Base-by-base conservation (phyloP, 2,113 vertebrate species). In the Maccullochella peelii region DNA sequence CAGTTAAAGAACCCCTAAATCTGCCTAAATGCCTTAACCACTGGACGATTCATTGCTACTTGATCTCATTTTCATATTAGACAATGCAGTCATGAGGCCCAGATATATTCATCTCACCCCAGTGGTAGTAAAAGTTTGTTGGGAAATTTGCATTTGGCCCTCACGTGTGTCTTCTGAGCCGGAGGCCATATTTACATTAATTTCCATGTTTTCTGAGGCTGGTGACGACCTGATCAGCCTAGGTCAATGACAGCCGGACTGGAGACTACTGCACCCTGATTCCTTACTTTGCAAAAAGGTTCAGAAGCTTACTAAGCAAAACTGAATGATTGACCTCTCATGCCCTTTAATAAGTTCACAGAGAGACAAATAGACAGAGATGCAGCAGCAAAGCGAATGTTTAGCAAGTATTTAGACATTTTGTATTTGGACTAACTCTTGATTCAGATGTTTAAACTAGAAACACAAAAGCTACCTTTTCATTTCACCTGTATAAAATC, bases 151-250 rank as follows among this genome's bases (percentile, higher is more conserved):
- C 89, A 92, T 95, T 83, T 84, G 80, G 89, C 44, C 33, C 70
- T 57, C 73, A 77, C 18, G 62, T 85, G 71, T 84, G 83, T 90
- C 68, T 86, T 85, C 82, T 71, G 70, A 79, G 80, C 81, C 81
- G 83, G 77, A 92, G 73, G 72, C 66, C 50, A 88, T 71, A 90
- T 95, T 94, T 95, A 77, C 92, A 94, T 94, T 54, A 9, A 91
- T 95, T 94, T 94, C 71, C 92, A 91, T 94, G 75, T 87, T 86
- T 86, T 86, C 61, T 76, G 68, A 67, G 70, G 88, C 77, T 70
- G 23, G 44, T 68, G 25, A 68, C 21, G 74, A 89, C 80, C 86
- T 89, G 85, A 70, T 6, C 20, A 79, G 79, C 0, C 20, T 18
- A 18, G 14, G 27, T 77, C 70, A 80, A 69, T 61, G 70, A 71